Conservation (phyloP, 1,140 invertebrate genomes). For the Epicauta chinensis region DNA sequence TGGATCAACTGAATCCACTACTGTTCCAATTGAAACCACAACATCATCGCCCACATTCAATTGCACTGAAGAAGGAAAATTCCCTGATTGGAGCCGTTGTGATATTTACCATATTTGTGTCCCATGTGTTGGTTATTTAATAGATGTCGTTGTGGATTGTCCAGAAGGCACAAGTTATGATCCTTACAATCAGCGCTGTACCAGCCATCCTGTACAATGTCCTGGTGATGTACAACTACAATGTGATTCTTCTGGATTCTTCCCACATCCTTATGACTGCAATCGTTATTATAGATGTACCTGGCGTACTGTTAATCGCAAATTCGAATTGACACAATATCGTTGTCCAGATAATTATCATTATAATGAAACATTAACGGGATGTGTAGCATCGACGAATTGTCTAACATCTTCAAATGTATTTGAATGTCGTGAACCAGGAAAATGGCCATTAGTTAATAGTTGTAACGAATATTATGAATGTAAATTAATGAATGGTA, state of each 20-base stretch:
- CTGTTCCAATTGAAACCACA: too few relatives aligned
- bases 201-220: conserved; percentile 32
- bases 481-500: conserved; percentile 13
- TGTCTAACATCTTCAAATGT: conserved; percentile 2
- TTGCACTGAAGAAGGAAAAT: conserved; percentile 26
- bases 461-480: conserved; percentile 33
- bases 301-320: conserved; percentile 22
- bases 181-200: conserved; percentile 24
- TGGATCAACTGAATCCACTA: too few relatives aligned
- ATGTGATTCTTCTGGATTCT: conserved; percentile 24
- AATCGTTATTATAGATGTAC: conserved; percentile 31
- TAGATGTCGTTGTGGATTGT: conserved; percentile 24
- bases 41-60: too few relatives aligned
- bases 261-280: conserved; percentile 30
- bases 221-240: conserved; percentile 22
- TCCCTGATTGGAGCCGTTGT: conserved; percentile 27
- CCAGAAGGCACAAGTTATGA: conserved; percentile 27
- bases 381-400: conserved; percentile 17
- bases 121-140: conserved; percentile 9
- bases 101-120: conserved; percentile 28
- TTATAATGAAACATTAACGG: conserved; percentile 14
- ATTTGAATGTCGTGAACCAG: conserved; percentile 25
- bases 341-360: conserved; percentile 19
- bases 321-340: conserved; percentile 26
- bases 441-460: conserved; percentile 26